A percentile compares a stretch with the other conserved stretches of the same genome.
Evolutionary conservation across 2,797 vertebrate genomes (phyloP).

Genomic region (Cheirogaleus major): DNA sequence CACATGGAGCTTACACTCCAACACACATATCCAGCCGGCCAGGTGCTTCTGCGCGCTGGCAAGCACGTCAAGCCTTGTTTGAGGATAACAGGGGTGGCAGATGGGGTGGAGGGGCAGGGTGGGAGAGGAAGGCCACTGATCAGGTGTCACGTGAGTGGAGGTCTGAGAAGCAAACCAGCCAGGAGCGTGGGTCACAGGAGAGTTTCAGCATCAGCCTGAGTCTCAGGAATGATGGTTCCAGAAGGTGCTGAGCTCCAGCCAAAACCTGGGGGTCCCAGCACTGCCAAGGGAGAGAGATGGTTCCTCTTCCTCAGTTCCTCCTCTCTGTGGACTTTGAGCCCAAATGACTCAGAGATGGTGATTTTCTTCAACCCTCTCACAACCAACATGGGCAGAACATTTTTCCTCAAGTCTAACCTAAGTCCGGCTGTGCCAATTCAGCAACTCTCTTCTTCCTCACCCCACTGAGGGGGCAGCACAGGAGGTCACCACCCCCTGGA

Average conservation of each 20-base stretch:
- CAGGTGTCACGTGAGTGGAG: background rate
- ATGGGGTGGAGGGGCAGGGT: accelerated
- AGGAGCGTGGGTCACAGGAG: background rate
- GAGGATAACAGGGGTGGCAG: too few relatives aligned
- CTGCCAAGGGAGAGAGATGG: background rate
- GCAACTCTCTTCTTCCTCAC: background rate
- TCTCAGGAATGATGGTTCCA: background rate
- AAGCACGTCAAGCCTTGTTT: background rate
- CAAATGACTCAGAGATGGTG: background rate
- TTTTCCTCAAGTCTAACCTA: background rate
- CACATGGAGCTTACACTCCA: background rate
- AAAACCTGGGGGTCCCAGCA: background rate
- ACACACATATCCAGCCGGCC: background rate
- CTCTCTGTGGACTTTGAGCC: background rate
- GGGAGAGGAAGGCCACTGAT: background rate
- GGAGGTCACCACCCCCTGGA: background rate
- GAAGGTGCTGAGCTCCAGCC: background rate
- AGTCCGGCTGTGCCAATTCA: background rate
- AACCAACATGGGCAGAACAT: background rate
- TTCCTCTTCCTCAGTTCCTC: background rate
- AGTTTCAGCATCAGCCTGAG: background rate
- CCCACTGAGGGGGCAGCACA: background rate
- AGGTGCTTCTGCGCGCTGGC: background rate
- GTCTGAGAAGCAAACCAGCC: background rate
- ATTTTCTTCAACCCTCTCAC: background rate